These are phyloP conservation scores for Altica lythri DNA, from an alignment of 2,888 invertebrate species.

Conservation along the genomic window DNA sequence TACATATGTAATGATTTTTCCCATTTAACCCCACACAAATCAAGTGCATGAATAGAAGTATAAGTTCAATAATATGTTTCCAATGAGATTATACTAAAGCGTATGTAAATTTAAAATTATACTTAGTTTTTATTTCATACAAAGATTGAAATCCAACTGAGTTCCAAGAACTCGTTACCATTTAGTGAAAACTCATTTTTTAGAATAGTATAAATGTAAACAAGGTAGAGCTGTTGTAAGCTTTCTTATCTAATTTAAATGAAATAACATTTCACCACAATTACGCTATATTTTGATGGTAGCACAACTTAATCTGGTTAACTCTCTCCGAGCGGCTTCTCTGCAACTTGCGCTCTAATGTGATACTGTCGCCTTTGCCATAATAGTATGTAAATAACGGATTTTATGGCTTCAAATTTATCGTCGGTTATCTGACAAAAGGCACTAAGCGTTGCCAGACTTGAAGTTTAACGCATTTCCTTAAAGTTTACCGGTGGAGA, in stretches of 20 bases:
- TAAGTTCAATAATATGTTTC: no score
- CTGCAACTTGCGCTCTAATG: slow-evolving; percentile 20
- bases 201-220: slow-evolving; percentile 5
- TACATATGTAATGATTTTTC: no score
- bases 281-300: slow-evolving; percentile 30
- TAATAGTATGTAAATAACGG: slow-evolving; percentile 33
- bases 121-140: no score
- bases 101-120: no score
- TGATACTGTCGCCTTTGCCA: slow-evolving; percentile 25
- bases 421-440: slow-evolving; percentile 21
- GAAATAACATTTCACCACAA: slow-evolving; percentile 25
- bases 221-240: slow-evolving; percentile 20
- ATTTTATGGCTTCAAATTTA: slow-evolving; percentile 27
- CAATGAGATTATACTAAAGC: no score
- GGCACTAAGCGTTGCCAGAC: slow-evolving; percentile 12
- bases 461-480: slow-evolving; percentile 5
- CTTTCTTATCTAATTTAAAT: slow-evolving; percentile 30
- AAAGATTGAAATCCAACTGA: no score
- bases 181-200: no score
- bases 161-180: no score
- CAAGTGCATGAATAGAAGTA: no score
- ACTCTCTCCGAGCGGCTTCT: slow-evolving; percentile 23
- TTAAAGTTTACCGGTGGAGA: slow-evolving; percentile 3
- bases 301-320: slow-evolving; percentile 28
- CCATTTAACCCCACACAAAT: no score